Percentiles rank a stretch among this genome's conserved stretches.
These are phyloP conservation scores for Drosophila anomalipes DNA, from an alignment of 2,888 invertebrate species.

Conservation along the genomic window DNA sequence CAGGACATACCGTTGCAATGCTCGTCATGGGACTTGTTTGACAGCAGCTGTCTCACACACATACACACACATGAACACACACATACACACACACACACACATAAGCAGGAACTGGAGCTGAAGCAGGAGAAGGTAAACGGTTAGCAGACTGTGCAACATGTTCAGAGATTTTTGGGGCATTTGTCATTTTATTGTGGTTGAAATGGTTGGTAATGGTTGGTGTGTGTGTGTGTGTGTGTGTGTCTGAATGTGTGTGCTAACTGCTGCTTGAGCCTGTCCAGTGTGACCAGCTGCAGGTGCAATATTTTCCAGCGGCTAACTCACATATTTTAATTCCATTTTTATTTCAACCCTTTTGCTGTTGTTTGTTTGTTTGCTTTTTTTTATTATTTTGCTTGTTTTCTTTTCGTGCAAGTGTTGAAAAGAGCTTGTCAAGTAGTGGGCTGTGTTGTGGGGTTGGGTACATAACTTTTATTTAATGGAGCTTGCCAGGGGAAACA, in stretches of 20 bases:
- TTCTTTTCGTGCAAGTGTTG: slow-evolving; percentile 62
- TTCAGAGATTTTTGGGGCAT: slow-evolving; percentile 75
- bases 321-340: slow-evolving; percentile 74
- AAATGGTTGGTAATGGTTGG: slow-evolving; percentile 70
- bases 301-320: slow-evolving; percentile 61
- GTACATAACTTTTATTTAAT: slow-evolving; percentile 73
- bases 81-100: neutral
- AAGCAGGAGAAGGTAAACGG: slow-evolving; percentile 12
- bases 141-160: slow-evolving; percentile 59
- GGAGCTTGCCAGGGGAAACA: slow-evolving; percentile 59
- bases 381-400: slow-evolving; percentile 15
- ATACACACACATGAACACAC: too few species aligned
- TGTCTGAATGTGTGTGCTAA: slow-evolving; percentile 2
- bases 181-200: slow-evolving; percentile 79
- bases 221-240: slow-evolving; percentile 4
- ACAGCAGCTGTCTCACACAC: slow-evolving; percentile 65
- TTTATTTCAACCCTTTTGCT: slow-evolving; percentile 70
- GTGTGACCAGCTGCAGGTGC: slow-evolving; percentile 72
- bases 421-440: slow-evolving; percentile 47
- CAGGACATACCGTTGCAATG: slow-evolving; percentile 65
- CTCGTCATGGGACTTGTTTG: slow-evolving; percentile 77
- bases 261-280: slow-evolving; percentile 21
- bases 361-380: slow-evolving; percentile 20
- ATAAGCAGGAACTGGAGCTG: slow-evolving; percentile 6
- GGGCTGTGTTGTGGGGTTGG: slow-evolving; percentile 1